Evolutionary conservation across 2,888 invertebrate genomes (phyloP), one percentile per base, ranked within the genome.

Genomic region (Sericinus montela): DNA sequence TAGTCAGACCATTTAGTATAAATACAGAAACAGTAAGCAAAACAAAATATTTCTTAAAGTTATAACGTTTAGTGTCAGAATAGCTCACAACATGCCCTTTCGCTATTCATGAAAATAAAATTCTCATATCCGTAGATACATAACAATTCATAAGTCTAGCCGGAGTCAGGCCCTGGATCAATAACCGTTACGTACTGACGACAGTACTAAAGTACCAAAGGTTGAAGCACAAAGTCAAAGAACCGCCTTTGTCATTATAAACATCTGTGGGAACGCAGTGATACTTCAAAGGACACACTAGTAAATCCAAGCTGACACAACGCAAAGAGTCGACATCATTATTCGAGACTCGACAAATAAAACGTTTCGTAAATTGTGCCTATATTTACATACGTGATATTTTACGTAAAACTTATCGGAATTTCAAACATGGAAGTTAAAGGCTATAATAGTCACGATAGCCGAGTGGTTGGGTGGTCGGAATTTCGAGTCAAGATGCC

Each of bases 131-230:
- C 23, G 29, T 36, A 42, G 29, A 48, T 36, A 42, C 36, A 30
- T 36, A 41, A 37, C 48, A 19, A 41, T 47, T 41, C 40, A 41
- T 41, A 41, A 35, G 42, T 48, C 48, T 48, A 48, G 48, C 41
- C 36, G 30, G 42, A 29, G 39, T 25, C 46, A 16, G 32, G 15
- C 34, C 14, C 1, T 25, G 38, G 37, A 42, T 48, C 48, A 36
- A 48, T 48, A 48, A 29, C 36, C 16, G 30, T 29, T 38, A 13
- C 15, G n/a, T 42, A 28, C 34, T 39, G 14, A 14, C 36, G 29
- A 8, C 19, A 16, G 46, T 32, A 25, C 35, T 23, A 28, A 32
- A 15, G 37, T 28, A 25, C 36, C 48, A 48, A 42, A 42, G 36
- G 30, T 42, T 42, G 34, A 36, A 37, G 30, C 23, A 23, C 42